Base-by-base conservation (phyloP, 30 jellyfish, hydroid and myxozoan genomes). In the Mastigias papua region DNA sequence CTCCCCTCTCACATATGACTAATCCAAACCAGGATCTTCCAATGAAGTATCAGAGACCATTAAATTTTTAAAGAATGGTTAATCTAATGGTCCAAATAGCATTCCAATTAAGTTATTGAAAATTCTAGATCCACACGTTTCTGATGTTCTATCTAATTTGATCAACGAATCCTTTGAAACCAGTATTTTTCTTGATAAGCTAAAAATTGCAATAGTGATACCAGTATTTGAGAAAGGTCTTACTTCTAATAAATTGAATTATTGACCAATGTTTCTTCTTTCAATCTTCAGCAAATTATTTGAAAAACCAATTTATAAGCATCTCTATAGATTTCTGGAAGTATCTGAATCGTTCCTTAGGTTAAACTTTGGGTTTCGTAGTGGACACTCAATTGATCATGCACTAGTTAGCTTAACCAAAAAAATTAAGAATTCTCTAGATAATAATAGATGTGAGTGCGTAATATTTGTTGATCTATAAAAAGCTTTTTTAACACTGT, bases 1-100 rank as follows among this genome's bases (percentile, higher is more conserved):
- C 92, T 29, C 92, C 69, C 20, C 54, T 82, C 31, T 67, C 85
- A 63, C 66, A 82, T 76, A 66, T 70, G 69, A n/a, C 73, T 34
- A 82, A 82, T 51, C 85, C 92, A n/a, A 82, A 82, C 50, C 28
- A 37, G 86, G 48, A 82, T 20, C 92, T 82, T 71, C 92, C 46
- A 71, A 34, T 28, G 85, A 82, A 66, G 92, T 68, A 31, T 79
- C 90, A 30, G 33, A 57, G 11, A 48, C 25, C 66, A 75, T 75
- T 28, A 26, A 76, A 32, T 46, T 79, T 49, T 34, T 76, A 15
- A 27, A 37, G 48, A 49, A 76, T 49, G 48, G 76, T 23, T 3
- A 37, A 50, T 8, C 76, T 37, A 37, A 8, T 29, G 76, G 78
- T 31, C 78, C 78, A 25, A 66, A 66, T 29, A 66, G 78, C 50